A percentile compares a stretch with the other conserved stretches of the same genome.
Evolutionary conservation across 2,113 vertebrate species (phyloP).

Genomic region (Orcinus orca): DNA sequence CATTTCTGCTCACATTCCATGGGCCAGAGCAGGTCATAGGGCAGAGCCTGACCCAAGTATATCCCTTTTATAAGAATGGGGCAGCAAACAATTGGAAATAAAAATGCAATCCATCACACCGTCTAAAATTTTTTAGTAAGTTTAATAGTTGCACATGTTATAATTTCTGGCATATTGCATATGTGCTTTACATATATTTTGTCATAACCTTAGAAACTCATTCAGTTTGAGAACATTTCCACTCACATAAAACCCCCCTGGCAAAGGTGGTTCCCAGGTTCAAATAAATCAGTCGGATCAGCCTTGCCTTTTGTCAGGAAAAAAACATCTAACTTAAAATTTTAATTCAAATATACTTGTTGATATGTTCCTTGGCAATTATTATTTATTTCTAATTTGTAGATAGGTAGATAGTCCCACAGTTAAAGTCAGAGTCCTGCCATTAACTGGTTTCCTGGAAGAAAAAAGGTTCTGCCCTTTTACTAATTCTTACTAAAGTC

Average conservation of each 20-base stretch:
- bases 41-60: not conserved
- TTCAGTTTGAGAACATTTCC: not conserved
- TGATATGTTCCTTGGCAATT: not conserved
- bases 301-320: not conserved
- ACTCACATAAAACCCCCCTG: not conserved
- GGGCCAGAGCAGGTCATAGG: not conserved
- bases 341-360: not conserved
- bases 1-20: not conserved
- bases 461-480: not conserved
- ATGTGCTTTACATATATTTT: not conserved
- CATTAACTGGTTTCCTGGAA: not conserved
- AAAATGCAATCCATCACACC: not conserved
- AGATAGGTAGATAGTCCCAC: not conserved
- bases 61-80: not conserved
- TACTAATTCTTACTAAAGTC: not conserved
- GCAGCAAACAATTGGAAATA: not conserved
- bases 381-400: not conserved
- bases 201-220: not conserved
- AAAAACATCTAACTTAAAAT: not conserved
- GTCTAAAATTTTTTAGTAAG: not conserved
- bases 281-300: not conserved
- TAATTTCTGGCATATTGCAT: not conserved
- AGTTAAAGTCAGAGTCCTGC: not conserved
- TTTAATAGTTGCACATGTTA: not conserved
- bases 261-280: not conserved